A percentile compares a stretch with the other conserved stretches of the same genome.
phyloP scores from a whole-genome alignment of 2,888 invertebrate genomes.

The Uropetala carovei region DNA sequence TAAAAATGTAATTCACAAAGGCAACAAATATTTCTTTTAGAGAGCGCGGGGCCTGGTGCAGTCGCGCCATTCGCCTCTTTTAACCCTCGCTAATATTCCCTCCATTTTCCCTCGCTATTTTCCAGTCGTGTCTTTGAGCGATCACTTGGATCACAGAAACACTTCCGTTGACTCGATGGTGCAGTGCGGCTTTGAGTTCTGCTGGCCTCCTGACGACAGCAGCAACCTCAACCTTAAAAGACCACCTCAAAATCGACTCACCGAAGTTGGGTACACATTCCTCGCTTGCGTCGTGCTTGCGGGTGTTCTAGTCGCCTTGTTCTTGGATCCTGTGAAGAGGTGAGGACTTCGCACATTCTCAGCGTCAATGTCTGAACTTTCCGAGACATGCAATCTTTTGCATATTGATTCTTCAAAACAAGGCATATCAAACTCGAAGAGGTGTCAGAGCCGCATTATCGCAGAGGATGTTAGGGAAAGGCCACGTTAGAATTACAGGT shows the following conservation, averaged over 20 bases:
- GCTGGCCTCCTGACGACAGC: conserved; percentile 81
- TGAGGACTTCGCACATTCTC: conserved; percentile 75
- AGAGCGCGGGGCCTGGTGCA: no score
- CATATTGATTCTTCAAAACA: no score
- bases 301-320: conserved; percentile 89
- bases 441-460: no score
- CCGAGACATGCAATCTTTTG: no score
- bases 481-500: no score
- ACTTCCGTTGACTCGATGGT: conserved; percentile 76
- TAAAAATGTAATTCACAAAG: no score
- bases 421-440: no score
- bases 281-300: conserved; percentile 91
- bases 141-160: conserved; percentile 73
- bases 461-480: no score
- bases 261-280: conserved; percentile 92
- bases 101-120: not conserved
- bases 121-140: conserved; percentile 25
- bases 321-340: conserved; percentile 94
- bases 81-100: no score
- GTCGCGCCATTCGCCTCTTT: no score
- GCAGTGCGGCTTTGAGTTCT: conserved; percentile 89
- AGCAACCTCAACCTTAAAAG: conserved; percentile 86
- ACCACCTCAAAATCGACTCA: conserved; percentile 90
- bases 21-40: no score
- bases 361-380: no score